These are phyloP conservation scores for Pipa parva DNA, from an alignment of 2,113 vertebrate genomes.

Conservation along the genomic window DNA sequence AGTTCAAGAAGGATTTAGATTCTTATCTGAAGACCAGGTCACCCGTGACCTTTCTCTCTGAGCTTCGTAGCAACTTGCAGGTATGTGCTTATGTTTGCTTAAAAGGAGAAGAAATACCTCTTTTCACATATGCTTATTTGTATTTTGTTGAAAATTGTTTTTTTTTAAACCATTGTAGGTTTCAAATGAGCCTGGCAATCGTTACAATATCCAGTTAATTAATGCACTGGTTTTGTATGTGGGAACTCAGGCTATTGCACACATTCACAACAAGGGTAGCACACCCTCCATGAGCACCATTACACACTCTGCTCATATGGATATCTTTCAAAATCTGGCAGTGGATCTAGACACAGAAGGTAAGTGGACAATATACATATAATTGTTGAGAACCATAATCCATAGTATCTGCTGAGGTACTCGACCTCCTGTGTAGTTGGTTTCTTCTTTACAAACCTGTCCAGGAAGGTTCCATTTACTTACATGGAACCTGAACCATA, in stretches of 20 bases:
- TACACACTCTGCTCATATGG: slow-evolving; percentile 98
- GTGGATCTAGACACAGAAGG: slow-evolving; percentile 97
- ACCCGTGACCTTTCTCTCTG: slow-evolving; percentile 93
- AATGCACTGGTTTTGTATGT: slow-evolving; percentile 97
- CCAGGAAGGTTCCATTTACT: no score
- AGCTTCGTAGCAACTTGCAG: slow-evolving; percentile 95
- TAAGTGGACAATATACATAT: slow-evolving; percentile 52
- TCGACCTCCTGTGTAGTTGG: no score
- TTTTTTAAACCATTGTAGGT: slow-evolving; percentile 65
- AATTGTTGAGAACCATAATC: no score
- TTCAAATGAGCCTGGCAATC: slow-evolving; percentile 95
- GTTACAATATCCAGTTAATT: slow-evolving; percentile 98
- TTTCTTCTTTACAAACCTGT: no score
- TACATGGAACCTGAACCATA: no score
- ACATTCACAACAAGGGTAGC: slow-evolving; percentile 98
- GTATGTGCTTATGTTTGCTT: slow-evolving; percentile 53
- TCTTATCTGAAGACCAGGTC: slow-evolving; percentile 98
- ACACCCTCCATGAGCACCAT: slow-evolving; percentile 99
- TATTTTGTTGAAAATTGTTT: background rate
- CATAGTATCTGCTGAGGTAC: no score
- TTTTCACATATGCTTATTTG: background rate
- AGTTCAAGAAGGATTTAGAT: slow-evolving; percentile 98
- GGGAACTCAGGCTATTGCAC: slow-evolving; percentile 95
- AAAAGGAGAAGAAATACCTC: background rate
- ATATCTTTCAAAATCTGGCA: slow-evolving; percentile 98